phyloP scores from a whole-genome alignment of 2,797 vertebrate genomes.

The Enteromius viviparus region DNA sequence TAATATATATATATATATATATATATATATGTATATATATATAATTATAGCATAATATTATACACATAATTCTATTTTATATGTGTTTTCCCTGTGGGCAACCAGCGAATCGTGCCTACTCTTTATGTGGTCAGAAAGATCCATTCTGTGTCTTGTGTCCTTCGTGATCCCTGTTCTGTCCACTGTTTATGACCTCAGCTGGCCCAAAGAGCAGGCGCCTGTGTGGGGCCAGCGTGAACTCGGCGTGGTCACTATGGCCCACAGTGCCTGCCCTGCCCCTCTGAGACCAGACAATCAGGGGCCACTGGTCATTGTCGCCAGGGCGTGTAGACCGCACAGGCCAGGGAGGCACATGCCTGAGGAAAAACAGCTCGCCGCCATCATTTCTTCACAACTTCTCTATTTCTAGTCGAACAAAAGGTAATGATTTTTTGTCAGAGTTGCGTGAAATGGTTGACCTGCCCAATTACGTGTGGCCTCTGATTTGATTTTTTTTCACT shows the following conservation, averaged over 20 bases:
- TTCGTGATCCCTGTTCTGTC: slow-evolving; percentile 42
- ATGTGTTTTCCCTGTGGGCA: slow-evolving; percentile 46
- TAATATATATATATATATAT: too few relatives aligned
- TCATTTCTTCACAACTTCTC: slow-evolving; percentile 53
- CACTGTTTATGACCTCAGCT: slow-evolving; percentile 66
- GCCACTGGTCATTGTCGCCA: slow-evolving; percentile 54
- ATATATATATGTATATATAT: too few relatives aligned
- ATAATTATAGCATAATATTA: too few relatives aligned
- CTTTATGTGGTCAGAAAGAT: slow-evolving; percentile 57
- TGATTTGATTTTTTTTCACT: slow-evolving; percentile 7
- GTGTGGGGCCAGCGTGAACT: slow-evolving; percentile 67
- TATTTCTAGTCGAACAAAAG: slow-evolving; percentile 1
- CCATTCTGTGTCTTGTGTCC: slow-evolving; percentile 45
- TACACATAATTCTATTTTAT: too few relatives aligned
- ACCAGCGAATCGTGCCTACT: slow-evolving; percentile 41
- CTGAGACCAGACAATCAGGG: slow-evolving; percentile 63
- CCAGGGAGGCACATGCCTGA: slow-evolving; percentile 39
- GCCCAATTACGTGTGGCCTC: background rate
- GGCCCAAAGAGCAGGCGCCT: slow-evolving; percentile 73
- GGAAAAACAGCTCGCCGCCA: slow-evolving; percentile 40
- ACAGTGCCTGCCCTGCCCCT: slow-evolving; percentile 56
- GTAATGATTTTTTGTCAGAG: slow-evolving; percentile 27
- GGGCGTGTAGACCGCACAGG: slow-evolving; percentile 42
- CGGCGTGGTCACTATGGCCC: slow-evolving; percentile 46
- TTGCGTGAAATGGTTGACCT: background rate